Evolutionary conservation across 2,797 vertebrate species (phyloP).

Genomic region (Danionella dracula): DNA sequence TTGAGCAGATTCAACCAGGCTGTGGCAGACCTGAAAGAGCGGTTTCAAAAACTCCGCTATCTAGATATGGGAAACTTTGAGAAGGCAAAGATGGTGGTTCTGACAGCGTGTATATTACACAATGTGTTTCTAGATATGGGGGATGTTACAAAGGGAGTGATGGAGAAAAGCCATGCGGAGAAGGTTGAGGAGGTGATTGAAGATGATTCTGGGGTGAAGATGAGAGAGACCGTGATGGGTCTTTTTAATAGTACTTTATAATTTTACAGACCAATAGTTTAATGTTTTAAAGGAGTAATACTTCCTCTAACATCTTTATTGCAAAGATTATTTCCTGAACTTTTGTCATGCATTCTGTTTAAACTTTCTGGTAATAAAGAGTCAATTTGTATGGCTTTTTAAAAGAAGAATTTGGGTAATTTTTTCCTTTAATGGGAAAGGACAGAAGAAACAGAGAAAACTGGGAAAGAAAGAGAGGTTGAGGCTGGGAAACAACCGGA

Average conservation of each 20-base stretch:
- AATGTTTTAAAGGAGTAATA: too few relatives aligned
- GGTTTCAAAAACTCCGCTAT: conserved; percentile 63
- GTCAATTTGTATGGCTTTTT: too few relatives aligned
- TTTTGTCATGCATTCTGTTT: too few relatives aligned
- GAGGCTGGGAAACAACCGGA: too few relatives aligned
- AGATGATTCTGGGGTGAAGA: conserved; percentile 51
- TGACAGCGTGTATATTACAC: conserved; percentile 66
- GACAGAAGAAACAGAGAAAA: too few relatives aligned
- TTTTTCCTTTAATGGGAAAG: too few relatives aligned
- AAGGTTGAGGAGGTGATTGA: conserved; percentile 39
- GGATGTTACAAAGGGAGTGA: conserved; percentile 45
- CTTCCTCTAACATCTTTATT: too few relatives aligned
- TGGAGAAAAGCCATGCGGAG: conserved; percentile 22
- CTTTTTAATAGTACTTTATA: conserved; percentile 56
- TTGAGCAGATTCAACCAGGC: conserved; percentile 57
- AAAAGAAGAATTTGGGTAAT: too few relatives aligned
- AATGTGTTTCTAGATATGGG: conserved; percentile 63
- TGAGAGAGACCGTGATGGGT: conserved; percentile 54
- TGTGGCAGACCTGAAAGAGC: conserved; percentile 54
- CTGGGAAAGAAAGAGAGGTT: too few relatives aligned
- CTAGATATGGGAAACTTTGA: conserved; percentile 65
- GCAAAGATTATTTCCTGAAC: too few relatives aligned
- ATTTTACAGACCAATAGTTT: too few relatives aligned
- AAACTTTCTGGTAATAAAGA: too few relatives aligned
- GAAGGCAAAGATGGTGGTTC: conserved; percentile 57